A percentile compares a stretch with the other conserved stretches of the same genome.
Evolutionary conservation across 2,113 vertebrate genomes (phyloP).

Genomic region (Perccottus glenii): DNA sequence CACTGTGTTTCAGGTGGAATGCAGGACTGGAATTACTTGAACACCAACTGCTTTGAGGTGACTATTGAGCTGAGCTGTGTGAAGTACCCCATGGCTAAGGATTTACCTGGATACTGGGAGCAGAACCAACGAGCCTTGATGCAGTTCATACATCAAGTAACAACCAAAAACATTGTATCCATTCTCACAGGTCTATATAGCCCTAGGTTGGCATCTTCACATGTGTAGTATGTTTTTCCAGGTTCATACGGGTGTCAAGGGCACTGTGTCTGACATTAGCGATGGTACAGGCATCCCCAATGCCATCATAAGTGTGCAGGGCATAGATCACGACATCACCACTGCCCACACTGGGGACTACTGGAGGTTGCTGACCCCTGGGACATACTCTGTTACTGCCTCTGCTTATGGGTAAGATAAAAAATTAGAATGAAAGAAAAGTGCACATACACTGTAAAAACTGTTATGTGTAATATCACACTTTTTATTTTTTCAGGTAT

Average conservation of each 20-base stretch:
- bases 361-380: slow-evolving; percentile 91
- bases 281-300: slow-evolving; percentile 89
- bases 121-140: slow-evolving; percentile 88
- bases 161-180: neutral
- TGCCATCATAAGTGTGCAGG: slow-evolving; percentile 87
- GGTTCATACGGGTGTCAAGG: slow-evolving; percentile 90
- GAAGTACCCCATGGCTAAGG: slow-evolving; percentile 88
- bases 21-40: slow-evolving; percentile 99
- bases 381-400: slow-evolving; percentile 87
- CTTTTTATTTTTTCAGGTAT: slow-evolving; percentile 79
- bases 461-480: neutral
- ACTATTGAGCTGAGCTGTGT: slow-evolving; percentile 95
- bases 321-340: slow-evolving; percentile 85
- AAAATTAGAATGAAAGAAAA: slow-evolving; percentile 1
- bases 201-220: neutral
- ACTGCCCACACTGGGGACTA: slow-evolving; percentile 91
- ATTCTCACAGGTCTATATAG: neutral
- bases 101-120: slow-evolving; percentile 90
- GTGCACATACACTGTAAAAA: neutral
- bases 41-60: slow-evolving; percentile 98
- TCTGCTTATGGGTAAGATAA: slow-evolving; percentile 88
- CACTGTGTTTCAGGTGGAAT: slow-evolving; percentile 86
- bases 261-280: slow-evolving; percentile 88
- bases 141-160: slow-evolving; percentile 93
- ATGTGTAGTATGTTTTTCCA: slow-evolving; percentile 56